A percentile compares a stretch with the other conserved stretches of the same genome.
Conservation (phyloP, 2,797 vertebrate genomes). For the Manis javanica region DNA sequence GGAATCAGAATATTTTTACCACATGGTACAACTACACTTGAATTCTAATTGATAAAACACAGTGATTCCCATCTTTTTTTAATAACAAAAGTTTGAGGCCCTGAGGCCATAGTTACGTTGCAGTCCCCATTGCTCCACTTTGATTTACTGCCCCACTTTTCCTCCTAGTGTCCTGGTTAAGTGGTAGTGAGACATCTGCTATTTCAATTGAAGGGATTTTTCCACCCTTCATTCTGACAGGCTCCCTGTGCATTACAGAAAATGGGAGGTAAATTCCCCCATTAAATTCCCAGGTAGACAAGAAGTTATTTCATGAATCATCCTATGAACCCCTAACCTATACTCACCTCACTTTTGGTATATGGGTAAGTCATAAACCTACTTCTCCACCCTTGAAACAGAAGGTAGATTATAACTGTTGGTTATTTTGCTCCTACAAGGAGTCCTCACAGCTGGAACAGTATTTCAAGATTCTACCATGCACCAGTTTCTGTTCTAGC, state of each 20-base stretch:
- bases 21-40: neutral
- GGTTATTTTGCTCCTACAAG: neutral
- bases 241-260: neutral
- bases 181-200: neutral
- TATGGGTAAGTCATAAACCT: neutral
- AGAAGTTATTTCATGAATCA: neutral
- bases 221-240: neutral
- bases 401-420: neutral
- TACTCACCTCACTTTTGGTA: neutral
- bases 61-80: neutral
- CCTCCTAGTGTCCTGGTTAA: neutral
- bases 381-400: neutral
- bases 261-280: neutral
- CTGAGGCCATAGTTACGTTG: neutral
- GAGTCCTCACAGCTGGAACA: neutral
- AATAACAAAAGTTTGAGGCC: neutral
- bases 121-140: neutral
- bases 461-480: neutral
- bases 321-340: neutral
- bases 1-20: conserved; percentile 12
- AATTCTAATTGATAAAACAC: conserved; percentile 47
- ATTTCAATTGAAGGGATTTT: conserved; percentile 14
- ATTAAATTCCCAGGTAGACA: neutral
- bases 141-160: neutral
- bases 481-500: neutral